Conservation (phyloP, 1,140 invertebrate genomes). For the Heterodera schachtii region DNA sequence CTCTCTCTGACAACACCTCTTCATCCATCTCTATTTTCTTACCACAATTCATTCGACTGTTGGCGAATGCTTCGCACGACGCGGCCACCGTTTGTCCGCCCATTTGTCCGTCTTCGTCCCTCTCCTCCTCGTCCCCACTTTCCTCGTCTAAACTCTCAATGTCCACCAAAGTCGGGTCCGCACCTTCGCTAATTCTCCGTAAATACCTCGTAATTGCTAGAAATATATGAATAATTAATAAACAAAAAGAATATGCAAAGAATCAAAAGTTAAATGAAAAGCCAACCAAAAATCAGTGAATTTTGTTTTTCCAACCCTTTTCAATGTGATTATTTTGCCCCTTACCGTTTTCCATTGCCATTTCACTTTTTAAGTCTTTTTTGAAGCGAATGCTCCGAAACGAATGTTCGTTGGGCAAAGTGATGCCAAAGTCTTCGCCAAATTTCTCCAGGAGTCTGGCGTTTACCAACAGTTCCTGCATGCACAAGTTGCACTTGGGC, state of each 20-base stretch:
- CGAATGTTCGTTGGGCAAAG: slow-evolving; percentile 61
- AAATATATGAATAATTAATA: slow-evolving; percentile 15
- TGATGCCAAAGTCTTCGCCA: slow-evolving; percentile 60
- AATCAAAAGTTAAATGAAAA: too few relatives aligned
- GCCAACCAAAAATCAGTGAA: too few relatives aligned
- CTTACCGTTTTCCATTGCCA: slow-evolving; percentile 52
- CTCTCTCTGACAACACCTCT: too few relatives aligned
- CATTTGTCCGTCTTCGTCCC: slow-evolving; percentile 7
- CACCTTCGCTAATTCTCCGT: slow-evolving; percentile 26
- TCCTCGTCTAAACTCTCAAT: slow-evolving; percentile 38
- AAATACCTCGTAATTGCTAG: slow-evolving; percentile 44
- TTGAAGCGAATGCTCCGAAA: slow-evolving; percentile 52
- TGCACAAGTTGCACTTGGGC: slow-evolving; percentile 62
- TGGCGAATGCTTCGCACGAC: slow-evolving; percentile 51
- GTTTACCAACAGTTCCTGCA: slow-evolving; percentile 63
- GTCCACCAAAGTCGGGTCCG: slow-evolving; percentile 23
- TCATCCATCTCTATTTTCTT: background rate
- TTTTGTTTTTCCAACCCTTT: too few relatives aligned
- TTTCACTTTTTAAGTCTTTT: slow-evolving; percentile 45
- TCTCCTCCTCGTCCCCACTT: slow-evolving; percentile 40
- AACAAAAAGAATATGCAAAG: background rate
- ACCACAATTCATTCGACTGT: slow-evolving; percentile 62
- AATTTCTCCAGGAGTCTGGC: slow-evolving; percentile 62
- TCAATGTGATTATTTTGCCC: too few relatives aligned
- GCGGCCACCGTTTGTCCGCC: slow-evolving; percentile 2